phyloP scores from a whole-genome alignment of 2,113 vertebrate species.

The Hipposideros armiger region DNA sequence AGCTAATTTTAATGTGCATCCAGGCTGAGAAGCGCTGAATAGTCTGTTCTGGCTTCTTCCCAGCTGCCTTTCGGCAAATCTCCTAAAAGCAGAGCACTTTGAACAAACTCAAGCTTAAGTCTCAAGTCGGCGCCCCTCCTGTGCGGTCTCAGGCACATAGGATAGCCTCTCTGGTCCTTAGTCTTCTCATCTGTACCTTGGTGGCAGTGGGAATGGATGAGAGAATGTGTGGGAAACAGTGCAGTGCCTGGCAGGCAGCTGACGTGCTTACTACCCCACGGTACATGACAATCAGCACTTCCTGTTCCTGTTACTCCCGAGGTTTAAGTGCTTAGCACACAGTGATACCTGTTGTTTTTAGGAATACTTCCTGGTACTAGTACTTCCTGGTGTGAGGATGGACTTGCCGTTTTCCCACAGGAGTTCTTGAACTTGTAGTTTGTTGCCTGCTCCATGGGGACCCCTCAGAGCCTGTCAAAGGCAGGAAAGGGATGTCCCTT shows the following conservation, averaged over 20 bases:
- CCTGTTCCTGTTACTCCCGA: neutral
- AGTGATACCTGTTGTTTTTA: neutral
- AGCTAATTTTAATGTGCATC: neutral
- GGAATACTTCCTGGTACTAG: neutral
- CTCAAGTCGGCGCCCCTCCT: neutral
- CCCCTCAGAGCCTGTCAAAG: neutral
- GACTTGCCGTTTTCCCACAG: neutral
- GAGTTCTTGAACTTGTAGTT: neutral
- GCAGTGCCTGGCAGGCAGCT: accelerated
- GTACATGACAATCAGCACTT: neutral
- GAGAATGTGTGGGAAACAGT: neutral
- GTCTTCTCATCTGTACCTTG: neutral
- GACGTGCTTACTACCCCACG: neutral
- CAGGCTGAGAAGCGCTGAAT: neutral
- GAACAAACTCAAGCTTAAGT: too few relatives aligned
- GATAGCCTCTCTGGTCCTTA: neutral
- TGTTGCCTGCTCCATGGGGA: neutral
- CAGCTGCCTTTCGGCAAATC: neutral
- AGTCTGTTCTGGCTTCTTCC: neutral
- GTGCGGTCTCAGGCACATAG: neutral
- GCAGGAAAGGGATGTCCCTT: neutral
- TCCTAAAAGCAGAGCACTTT: neutral
- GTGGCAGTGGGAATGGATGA: neutral
- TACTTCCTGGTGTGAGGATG: neutral
- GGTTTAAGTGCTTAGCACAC: neutral